These are phyloP conservation scores for Aselliscus stoliczkanus DNA, from an alignment of 2,797 vertebrate species.

Conservation along the genomic window DNA sequence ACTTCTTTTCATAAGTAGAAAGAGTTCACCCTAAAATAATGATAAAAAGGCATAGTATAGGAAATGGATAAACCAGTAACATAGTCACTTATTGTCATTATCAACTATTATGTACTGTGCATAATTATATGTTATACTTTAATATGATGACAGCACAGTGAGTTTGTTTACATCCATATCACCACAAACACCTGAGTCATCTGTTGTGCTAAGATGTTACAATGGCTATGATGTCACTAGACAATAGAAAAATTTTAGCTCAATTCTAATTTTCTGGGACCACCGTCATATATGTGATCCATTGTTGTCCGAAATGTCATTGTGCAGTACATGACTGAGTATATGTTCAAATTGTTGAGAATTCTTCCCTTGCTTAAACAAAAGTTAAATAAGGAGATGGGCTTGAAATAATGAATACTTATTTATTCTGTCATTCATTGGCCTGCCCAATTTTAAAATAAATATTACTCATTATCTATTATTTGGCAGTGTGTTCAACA, in stretches of 20 bases:
- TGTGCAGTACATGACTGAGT: neutral
- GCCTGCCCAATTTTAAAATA: neutral
- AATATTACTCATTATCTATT: neutral
- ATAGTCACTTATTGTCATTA: neutral
- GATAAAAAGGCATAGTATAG: neutral
- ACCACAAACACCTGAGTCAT: neutral
- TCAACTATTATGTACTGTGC: neutral
- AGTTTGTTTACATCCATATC: neutral
- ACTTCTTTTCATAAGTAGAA: neutral
- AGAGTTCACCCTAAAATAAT: neutral
- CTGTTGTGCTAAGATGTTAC: neutral
- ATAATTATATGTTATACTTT: neutral
- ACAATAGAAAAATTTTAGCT: neutral
- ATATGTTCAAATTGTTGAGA: neutral
- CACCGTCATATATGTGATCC: neutral
- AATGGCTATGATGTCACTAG: neutral
- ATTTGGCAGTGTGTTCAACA: neutral
- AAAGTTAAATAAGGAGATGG: neutral
- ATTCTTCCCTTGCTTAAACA: neutral
- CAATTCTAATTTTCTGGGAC: neutral
- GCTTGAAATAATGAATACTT: neutral
- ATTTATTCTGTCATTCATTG: neutral
- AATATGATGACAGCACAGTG: neutral
- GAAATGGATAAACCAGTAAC: neutral
- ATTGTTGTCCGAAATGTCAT: neutral